Base-by-base conservation (phyloP, 1,140 invertebrate species). In the Drosophila chauvacae region DNA sequence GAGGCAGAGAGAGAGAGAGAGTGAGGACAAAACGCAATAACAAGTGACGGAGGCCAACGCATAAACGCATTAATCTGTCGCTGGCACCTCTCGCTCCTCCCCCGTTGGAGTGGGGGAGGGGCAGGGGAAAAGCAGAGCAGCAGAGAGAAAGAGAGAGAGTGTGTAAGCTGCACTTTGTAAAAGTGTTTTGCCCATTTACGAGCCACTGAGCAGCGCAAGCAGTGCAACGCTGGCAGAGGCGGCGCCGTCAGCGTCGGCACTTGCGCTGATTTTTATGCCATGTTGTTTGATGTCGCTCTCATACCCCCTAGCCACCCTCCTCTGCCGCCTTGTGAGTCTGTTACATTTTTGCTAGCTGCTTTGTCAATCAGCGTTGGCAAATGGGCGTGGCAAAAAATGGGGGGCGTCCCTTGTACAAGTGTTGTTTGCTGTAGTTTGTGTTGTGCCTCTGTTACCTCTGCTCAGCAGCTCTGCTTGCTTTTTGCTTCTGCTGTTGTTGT, bases 141-240 rank as follows among this genome's bases (percentile, higher is more conserved):
- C 23, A 33, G 51, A 9, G 47, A 53, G 33, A 33, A 11, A 35
- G 33, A 35, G 33, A 35, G 33, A 37, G 41, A 37, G 57, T 57
- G 63, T 57, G 64, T 58, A 66, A 66, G 61, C 73, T 87, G 84
- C 84, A 87, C 84, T 88, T 87, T 87, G 80, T 88, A 80, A 83
- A 88, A 88, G 84, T 87, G 84, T 87, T 87, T 87, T 87, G 84
- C 80, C 84, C 84, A 88, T 87, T 87, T 87, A 88, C 84, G 80
- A 87, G 68, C 72, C 84, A 87, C 72, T 78, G 80, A 77, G 63
- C 84, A 69, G 30, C 64, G 65, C 53, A 69, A 20, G 63, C 63
- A 66, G 20, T 62, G 62, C 44, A 48, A n/a, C 56, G 72, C 18
- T 41, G 65, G 58, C 80, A 57, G 70, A 41, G 57, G 30, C 63